Base-by-base conservation (phyloP, 2,888 invertebrate species). In the Amorpha juglandis region DNA sequence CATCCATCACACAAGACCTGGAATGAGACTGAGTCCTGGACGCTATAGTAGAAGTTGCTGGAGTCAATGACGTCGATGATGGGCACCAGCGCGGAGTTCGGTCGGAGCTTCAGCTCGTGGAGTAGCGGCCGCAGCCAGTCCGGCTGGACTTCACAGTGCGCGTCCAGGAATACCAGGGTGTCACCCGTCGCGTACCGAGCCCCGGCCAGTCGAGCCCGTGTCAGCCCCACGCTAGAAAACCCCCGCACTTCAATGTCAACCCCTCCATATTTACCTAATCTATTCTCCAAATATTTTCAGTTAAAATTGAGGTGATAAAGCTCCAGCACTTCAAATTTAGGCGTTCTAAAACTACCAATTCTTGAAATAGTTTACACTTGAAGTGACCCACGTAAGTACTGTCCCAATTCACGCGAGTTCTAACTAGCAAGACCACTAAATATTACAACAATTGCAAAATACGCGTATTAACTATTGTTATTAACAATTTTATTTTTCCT, bases 41-140 rank as follows among this genome's bases (percentile, higher is more conserved):
- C 94, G 75, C 95, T 95, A 88, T 97, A 98, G 80, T 95, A 95
- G 86, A 98, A 95, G 63, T 95, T 96, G 73, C 95, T 94, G 70
- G 97, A 96, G 84, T 97, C 97, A 76, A 99, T 98, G 66, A 97
- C 97, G 91, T 99, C 99, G 73, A 99, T 99, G 76, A 98, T 97
- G 58, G 99, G 99, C 77, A 98, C 97, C 65, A 98, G 93, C 9
- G 99, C 97, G 11, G 97, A 96, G 38, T 95, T 95, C 0, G 75
- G 97, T 45, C 97, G 95, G 73, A 97, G 96, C 87, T 97, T 96
- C 80, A 99, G 97, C 67, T 72, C 74, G 63, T 76, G 72, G 47
- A 99, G 92, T 64, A 99, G 89, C 0, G 99, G 99, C 81, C 99
- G 97, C 70, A 98, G 94, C 98, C 98, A 98, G 75, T 96, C 95